A percentile compares a stretch with the other conserved stretches of the same genome.
These are phyloP conservation scores for Ctenicera cuprea DNA, from an alignment of 2,888 invertebrate species.

Conservation along the genomic window DNA sequence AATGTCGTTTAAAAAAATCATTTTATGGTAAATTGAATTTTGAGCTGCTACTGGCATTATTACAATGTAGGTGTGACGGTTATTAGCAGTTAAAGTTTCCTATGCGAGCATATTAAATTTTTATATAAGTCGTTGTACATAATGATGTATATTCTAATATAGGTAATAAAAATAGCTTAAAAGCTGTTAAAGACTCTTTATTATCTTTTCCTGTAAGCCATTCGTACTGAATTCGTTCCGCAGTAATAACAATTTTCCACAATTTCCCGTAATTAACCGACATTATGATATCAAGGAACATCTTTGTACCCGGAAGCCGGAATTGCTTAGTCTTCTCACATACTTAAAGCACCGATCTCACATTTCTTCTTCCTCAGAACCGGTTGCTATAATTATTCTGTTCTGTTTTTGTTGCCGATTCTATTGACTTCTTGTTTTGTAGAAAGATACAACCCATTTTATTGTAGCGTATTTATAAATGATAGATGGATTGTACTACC, in stretches of 20 bases:
- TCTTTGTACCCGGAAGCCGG: conserved; percentile 27
- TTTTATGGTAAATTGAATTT: neutral
- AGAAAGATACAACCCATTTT: too few species aligned
- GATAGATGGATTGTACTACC: neutral
- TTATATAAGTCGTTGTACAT: neutral
- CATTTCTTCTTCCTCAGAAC: conserved; percentile 9
- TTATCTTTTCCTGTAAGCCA: neutral
- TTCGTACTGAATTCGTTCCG: neutral
- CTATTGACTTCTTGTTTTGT: too few species aligned
- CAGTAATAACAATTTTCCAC: conserved; percentile 21
- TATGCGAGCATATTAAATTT: neutral
- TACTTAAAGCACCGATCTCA: conserved; percentile 2
- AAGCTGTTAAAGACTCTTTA: neutral
- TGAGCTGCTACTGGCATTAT: neutral
- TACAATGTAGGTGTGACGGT: neutral
- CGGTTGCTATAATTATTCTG: neutral
- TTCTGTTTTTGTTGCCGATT: neutral
- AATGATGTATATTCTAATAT: neutral
- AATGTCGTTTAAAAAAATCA: too few species aligned
- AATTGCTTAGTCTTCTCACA: neutral
- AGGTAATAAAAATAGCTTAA: neutral
- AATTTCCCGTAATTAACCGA: conserved; percentile 24
- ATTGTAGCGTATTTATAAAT: neutral
- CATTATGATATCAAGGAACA: conserved; percentile 10
- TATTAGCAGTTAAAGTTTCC: neutral